Evolutionary conservation across 2,113 vertebrate genomes (phyloP), one percentile per base, ranked within the genome.

Genomic region (Notarius quadriscutis): DNA sequence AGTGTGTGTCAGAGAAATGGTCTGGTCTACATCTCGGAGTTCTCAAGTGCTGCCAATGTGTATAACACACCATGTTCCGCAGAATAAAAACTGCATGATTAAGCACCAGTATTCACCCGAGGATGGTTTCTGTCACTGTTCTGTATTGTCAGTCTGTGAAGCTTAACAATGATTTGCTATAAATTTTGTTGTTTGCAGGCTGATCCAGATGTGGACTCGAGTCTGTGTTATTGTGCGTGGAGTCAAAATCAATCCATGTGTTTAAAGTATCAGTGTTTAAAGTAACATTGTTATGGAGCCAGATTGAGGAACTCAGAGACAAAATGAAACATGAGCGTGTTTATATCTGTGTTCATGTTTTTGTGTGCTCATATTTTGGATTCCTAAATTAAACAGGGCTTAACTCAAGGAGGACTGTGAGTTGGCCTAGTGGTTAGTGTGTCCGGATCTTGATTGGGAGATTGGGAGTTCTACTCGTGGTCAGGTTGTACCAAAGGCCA

Each of bases 341-440:
- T 86, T 80, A 60, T 86, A 25, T 62, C 12, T 84, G 80, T 77
- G 84, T n/a, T 57, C 9, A 62, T 80, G 4, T 63, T n/a, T 86
- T 22, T 74, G 34, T 50, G 5, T 78, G 12, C 86, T 1, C 15
- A 41, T 79, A 34, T 50, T 50, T 57, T 25, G 51, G n/a, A 75
- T 74, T 75, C 50, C 25, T 27, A n/a, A 78, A 27, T 55, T 53
- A 78, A 2, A 78, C 75, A 78, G 25, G 25, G 9, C 14, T 51
- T 17, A 7, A 78, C 27, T 55, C 55, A 11, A n/a, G 12, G 51
- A 77, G 9, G 30, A 30, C 30, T 30, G 30, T 30, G 30, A 30
- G 30, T 30, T 30, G 30, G 30, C 30, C 30, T 30, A 30, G 30
- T 30, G 30, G 30, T 30, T 30, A 30, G 30, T 30, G 30, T 30